Evolutionary conservation across 2,797 vertebrate genomes (phyloP), one percentile per base, ranked within the genome.

Genomic region (Clarias laeviceps): DNA sequence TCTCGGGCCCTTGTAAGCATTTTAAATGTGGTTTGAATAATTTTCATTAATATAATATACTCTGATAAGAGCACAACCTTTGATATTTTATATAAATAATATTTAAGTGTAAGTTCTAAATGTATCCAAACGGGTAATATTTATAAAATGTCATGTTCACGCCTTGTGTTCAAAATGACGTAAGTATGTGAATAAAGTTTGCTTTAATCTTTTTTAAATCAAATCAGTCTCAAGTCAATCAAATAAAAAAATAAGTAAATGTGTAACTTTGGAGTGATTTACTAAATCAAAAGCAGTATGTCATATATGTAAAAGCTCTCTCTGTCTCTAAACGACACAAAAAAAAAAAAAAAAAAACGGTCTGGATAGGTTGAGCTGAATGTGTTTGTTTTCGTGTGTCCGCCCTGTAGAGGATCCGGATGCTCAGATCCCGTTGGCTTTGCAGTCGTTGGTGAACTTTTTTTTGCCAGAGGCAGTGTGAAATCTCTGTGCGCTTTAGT

Each of bases 401-500:
- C n/a, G 85, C 88, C 89, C 87, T 88, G 85, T 83, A 54, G 82
- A 91, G 84, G 86, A 94, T 91, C 93, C 93, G 94, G 93, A 94
- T 94, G 91, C 91, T 78, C 82, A 85, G 84, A 85, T 90, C 88
- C 85, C 86, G 79, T 86, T 74, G 86, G 74, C 87, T 89, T 72
- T 82, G 84, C 82, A 32, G 81, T 72, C 72, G 82, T 69, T 74
- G 80, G 84, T 84, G 37, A 81, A 73, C 84, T 82, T 70, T 80
- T 83, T 77, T 83, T 82, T 56, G 90, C 90, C 90, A 61, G 82
- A 32, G 89, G 92, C 89, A 72, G 82, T 79, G 72, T 76, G 82
- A 93, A 94, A 95, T 94, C 92, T 93, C 90, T 91, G 78, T 85
- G 89, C 89, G 87, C 90, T 89, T 88, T 61, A 87, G 83, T 86